Conservation (phyloP, 1,140 invertebrate species). For the Grapholita molesta region DNA sequence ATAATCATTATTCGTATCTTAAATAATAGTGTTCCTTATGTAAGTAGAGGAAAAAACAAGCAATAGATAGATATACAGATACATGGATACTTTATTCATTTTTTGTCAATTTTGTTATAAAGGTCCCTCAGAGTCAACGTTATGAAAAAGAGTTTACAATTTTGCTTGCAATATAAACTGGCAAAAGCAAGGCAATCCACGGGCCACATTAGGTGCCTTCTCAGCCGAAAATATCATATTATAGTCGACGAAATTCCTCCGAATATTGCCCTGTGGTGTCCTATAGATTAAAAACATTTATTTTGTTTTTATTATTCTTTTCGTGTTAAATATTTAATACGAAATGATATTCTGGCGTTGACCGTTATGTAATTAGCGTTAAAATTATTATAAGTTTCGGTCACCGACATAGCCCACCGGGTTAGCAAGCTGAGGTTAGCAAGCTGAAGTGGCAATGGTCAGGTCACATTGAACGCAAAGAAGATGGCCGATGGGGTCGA, state of each 20-base stretch:
- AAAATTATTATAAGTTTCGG: too few species aligned
- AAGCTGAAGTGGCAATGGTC: too few species aligned
- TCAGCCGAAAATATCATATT: slow-evolving; percentile 50
- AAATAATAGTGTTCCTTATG: background rate
- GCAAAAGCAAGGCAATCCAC: slow-evolving; percentile 39
- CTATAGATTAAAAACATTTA: slow-evolving; percentile 32
- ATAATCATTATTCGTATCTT: background rate
- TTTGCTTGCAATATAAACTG: slow-evolving; percentile 40
- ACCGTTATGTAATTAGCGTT: too few species aligned
- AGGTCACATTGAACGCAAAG: too few species aligned
- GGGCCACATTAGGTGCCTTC: slow-evolving; percentile 41
- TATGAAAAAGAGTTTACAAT: slow-evolving; percentile 19
- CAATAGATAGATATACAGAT: too few species aligned
- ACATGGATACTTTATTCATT: too few species aligned
- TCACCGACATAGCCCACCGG: too few species aligned
- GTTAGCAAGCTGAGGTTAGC: too few species aligned
- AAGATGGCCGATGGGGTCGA: too few species aligned
- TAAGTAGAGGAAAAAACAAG: background rate
- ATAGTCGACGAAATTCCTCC: slow-evolving; percentile 37
- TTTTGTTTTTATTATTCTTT: slow-evolving; percentile 32
- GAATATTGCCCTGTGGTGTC: slow-evolving; percentile 52
- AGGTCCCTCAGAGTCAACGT: background rate
- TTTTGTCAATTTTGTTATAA: too few species aligned
- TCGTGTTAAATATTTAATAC: slow-evolving; percentile 8
- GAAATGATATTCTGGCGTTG: too few species aligned